Evolutionary conservation across 2,888 invertebrate genomes (phyloP).

Genomic region (Ennomos erosarius): DNA sequence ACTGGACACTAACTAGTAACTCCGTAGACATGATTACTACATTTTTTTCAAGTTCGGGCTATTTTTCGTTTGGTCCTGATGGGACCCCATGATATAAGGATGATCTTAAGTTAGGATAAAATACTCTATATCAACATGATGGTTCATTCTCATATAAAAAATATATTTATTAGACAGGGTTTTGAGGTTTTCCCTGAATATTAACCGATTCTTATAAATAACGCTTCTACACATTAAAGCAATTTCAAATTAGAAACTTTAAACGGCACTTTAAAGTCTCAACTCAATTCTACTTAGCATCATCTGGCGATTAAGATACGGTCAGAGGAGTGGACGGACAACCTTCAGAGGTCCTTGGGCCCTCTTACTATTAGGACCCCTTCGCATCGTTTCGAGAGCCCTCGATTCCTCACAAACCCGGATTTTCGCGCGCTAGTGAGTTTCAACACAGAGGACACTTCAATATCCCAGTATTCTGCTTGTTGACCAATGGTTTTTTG

Average conservation of each 20-base stretch:
- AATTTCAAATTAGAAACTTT: conserved; percentile 2
- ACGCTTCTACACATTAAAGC: no score
- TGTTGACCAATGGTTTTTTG: conserved; percentile 50
- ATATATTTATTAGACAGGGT: no score
- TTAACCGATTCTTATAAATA: no score
- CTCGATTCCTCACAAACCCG: conserved; percentile 69
- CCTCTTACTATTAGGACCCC: conserved; percentile 65
- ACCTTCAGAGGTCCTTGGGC: conserved; percentile 41
- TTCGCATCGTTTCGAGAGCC: conserved; percentile 57
- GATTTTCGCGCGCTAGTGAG: conserved; percentile 67
- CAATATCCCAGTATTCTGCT: conserved; percentile 50
- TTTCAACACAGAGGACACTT: conserved; percentile 58
- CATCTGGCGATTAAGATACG: conserved; percentile 53
- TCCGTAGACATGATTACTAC: no score
- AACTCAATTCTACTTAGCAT: conserved; percentile 31
- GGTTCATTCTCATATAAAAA: no score
- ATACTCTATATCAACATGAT: no score
- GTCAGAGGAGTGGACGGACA: conserved; percentile 50
- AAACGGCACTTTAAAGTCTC: conserved; percentile 19
- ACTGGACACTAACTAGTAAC: no score
- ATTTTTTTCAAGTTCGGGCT: no score
- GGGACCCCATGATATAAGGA: no score
- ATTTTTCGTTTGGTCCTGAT: no score
- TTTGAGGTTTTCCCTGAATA: no score
- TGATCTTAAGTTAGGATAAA: no score